phyloP scores from a whole-genome alignment of 2,797 vertebrate species.

The Halcyon badia region DNA sequence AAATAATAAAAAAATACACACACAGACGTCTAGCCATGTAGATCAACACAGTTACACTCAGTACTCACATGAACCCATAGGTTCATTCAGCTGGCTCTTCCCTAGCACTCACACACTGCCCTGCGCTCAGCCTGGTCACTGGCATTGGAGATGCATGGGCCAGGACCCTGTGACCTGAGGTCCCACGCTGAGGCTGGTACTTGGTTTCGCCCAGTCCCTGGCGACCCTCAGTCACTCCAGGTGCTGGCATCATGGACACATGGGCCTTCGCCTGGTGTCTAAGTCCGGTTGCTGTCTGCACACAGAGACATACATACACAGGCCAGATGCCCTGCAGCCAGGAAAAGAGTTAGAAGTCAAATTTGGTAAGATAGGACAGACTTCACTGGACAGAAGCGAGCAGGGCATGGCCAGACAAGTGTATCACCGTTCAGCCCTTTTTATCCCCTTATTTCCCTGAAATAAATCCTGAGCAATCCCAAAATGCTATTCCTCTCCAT shows the following conservation, averaged over 20 bases:
- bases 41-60: not conserved
- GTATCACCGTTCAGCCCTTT: not conserved
- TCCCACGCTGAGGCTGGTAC: not conserved
- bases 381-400: not conserved
- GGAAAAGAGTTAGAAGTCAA: not conserved
- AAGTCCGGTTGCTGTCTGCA: not conserved
- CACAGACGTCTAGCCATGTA: not conserved
- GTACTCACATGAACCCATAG: not conserved
- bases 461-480: not conserved
- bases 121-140: too few species aligned
- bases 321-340: not conserved
- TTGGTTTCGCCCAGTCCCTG: not conserved
- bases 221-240: fast-evolving
- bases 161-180: fast-evolving
- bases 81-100: not conserved
- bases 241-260: fast-evolving
- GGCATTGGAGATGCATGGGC: not conserved
- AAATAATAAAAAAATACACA: too few species aligned
- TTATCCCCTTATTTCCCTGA: not conserved
- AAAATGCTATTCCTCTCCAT: not conserved
- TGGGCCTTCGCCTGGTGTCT: fast-evolving
- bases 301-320: not conserved
- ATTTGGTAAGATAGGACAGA: not conserved
- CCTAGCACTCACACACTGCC: fast-evolving
- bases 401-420: not conserved